Conservation (phyloP, 2,113 vertebrate species). For the Sigmodon hispidus region DNA sequence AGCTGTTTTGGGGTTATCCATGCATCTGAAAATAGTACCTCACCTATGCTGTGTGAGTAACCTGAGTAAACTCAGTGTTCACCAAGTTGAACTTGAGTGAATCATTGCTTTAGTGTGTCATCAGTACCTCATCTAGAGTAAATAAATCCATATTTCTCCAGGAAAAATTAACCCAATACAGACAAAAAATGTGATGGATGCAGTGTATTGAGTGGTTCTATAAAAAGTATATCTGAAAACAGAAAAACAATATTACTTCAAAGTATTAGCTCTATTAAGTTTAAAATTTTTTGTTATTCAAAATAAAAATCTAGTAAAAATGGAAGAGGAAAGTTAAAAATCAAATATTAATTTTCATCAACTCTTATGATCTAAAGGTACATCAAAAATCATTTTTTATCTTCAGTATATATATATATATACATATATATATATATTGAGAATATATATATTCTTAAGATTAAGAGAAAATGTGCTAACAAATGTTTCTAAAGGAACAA, state of each 20-base stretch:
- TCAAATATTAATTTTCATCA: not conserved
- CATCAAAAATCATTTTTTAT: not conserved
- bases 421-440: not conserved
- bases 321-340: not conserved
- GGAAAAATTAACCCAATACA: not conserved
- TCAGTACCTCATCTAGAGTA: not conserved
- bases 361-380: not conserved
- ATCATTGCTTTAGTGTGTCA: not conserved
- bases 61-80: not conserved
- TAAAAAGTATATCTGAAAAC: not conserved
- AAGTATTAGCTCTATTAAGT: not conserved
- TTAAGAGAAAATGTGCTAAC: not conserved
- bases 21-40: not conserved
- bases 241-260: not conserved
- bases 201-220: not conserved
- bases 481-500: not conserved
- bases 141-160: not conserved
- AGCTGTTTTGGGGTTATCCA: not conserved
- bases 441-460: not conserved
- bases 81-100: not conserved
- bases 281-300: not conserved
- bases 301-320: constrained; percentile 10
- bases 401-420: not conserved
- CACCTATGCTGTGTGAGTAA: not conserved
- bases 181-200: not conserved